phyloP scores from a whole-genome alignment of 2,888 invertebrate genomes.

The Phaedon cochleariae region DNA sequence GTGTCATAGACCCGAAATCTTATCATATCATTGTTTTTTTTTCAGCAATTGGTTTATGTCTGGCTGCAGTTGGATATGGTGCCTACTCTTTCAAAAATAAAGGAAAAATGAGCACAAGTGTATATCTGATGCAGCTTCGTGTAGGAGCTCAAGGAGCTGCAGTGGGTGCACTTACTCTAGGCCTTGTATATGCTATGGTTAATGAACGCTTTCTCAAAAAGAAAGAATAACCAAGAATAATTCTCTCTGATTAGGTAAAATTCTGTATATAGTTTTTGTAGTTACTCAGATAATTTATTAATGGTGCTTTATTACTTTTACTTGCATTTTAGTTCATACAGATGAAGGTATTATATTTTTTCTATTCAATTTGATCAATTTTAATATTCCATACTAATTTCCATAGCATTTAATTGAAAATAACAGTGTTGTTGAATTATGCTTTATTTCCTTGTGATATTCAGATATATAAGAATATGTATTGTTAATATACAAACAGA shows the following conservation, averaged over 20 bases:
- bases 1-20: too few relatives aligned
- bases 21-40: too few relatives aligned
- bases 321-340: neutral
- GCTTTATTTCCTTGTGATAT: too few relatives aligned
- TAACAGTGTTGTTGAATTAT: too few relatives aligned
- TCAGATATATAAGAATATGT: too few relatives aligned
- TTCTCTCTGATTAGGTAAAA: neutral
- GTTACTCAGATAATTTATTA: neutral
- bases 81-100: slow-evolving; percentile 77
- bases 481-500: too few relatives aligned
- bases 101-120: slow-evolving; percentile 81
- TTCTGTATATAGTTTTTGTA: neutral
- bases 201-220: slow-evolving; percentile 32
- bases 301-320: neutral
- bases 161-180: slow-evolving; percentile 78
- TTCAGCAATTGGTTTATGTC: slow-evolving; percentile 75
- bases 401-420: too few relatives aligned
- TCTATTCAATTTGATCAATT: too few relatives aligned
- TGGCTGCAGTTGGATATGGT: slow-evolving; percentile 73
- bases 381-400: too few relatives aligned
- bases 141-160: slow-evolving; percentile 88
- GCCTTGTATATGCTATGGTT: slow-evolving; percentile 73
- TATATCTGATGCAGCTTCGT: slow-evolving; percentile 85
- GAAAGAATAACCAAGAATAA: neutral
- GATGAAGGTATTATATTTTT: neutral